Conservation (phyloP, 2,113 vertebrate genomes). For the Dasypus novemcinctus region DNA sequence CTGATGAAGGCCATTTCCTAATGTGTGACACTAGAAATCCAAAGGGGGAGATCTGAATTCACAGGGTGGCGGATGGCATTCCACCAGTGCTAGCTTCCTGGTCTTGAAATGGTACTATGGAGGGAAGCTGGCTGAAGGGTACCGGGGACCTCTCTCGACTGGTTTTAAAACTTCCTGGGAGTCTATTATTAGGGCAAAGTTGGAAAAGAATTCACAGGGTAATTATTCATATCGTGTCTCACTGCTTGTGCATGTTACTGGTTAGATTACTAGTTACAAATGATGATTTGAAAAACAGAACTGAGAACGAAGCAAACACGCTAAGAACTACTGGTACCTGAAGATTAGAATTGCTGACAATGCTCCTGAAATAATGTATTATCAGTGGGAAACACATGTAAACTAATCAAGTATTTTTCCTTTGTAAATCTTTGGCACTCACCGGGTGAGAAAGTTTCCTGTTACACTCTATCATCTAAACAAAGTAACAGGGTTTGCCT, state of each 20-base stretch:
- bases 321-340: not conserved
- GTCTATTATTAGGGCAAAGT: not conserved
- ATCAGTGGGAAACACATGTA: not conserved
- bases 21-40: not conserved
- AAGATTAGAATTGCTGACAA: not conserved
- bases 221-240: not conserved
- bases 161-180: not conserved
- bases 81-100: not conserved
- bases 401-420: not conserved
- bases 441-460: not conserved
- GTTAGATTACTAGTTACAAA: not conserved
- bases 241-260: not conserved
- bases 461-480: not conserved
- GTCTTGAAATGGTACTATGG: not conserved
- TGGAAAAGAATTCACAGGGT: not conserved
- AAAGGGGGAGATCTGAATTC: not conserved
- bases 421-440: not conserved
- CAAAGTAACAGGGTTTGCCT: not conserved
- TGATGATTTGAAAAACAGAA: not conserved
- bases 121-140: not conserved
- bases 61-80: not conserved
- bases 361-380: not conserved
- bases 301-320: not conserved
- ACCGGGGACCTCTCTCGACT: not conserved
- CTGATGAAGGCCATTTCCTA: not conserved